A percentile compares a stretch with the other conserved stretches of the same genome.
Conservation (phyloP, 2,797 vertebrate species). For the Sebastes matsubarae region DNA sequence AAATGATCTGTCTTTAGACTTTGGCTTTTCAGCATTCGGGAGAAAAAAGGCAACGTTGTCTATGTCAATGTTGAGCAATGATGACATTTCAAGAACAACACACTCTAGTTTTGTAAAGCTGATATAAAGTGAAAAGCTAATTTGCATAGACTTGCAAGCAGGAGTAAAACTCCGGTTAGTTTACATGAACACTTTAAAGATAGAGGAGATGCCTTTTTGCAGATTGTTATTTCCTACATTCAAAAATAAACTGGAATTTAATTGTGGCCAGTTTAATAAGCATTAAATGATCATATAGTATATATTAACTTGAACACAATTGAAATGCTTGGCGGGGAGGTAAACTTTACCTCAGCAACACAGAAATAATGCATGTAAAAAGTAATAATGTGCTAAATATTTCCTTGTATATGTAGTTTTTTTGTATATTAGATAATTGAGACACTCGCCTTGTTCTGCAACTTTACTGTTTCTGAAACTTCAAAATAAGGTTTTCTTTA, state of each 20-base stretch:
- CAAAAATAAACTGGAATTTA: not conserved
- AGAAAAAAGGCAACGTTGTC: constrained; percentile 50
- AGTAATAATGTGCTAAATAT: not conserved
- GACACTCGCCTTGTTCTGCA: not conserved
- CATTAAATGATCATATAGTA: not conserved
- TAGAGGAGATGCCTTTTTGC: not conserved
- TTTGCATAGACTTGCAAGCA: constrained; percentile 61
- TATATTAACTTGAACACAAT: not conserved
- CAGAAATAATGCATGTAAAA: not conserved
- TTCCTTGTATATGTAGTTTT: not conserved
- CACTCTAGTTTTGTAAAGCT: not conserved
- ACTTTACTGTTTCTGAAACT: not conserved
- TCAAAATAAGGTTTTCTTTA: not conserved
- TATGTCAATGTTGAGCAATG: constrained; percentile 1
- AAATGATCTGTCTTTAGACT: constrained; percentile 20
- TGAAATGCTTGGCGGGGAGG: constrained; percentile 1
- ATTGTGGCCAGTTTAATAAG: not conserved
- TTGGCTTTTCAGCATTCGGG: constrained; percentile 52
- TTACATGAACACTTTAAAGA: not conserved
- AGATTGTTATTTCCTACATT: constrained; percentile 11
- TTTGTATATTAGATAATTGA: not conserved
- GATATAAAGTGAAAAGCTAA: not conserved
- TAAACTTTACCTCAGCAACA: not conserved
- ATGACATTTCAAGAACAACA: not conserved
- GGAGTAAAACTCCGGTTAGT: not conserved